Evolutionary conservation across 1,140 invertebrate species (phyloP).

Genomic region (Brachionus calyciflorus): DNA sequence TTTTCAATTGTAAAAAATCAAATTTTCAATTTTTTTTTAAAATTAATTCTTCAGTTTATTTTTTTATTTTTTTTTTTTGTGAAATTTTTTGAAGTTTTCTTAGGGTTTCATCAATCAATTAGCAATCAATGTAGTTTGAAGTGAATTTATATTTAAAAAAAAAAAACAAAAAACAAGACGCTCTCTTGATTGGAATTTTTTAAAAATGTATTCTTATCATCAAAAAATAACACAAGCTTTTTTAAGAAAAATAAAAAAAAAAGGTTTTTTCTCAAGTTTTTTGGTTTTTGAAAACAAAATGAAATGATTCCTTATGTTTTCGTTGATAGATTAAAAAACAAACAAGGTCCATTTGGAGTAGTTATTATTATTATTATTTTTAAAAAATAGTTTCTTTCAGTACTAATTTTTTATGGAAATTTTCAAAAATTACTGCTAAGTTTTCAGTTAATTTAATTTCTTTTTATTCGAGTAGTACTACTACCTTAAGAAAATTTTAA

Average conservation of each 20-base stretch:
- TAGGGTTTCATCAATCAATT: neutral
- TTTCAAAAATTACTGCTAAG: neutral
- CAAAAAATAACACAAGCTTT: too few relatives aligned
- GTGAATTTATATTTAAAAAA: neutral
- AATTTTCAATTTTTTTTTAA: neutral
- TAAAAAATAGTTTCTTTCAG: neutral
- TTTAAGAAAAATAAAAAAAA: too few relatives aligned
- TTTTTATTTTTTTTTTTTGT: too few relatives aligned
- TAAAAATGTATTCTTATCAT: constrained; percentile 18
- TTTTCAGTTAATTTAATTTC: constrained; percentile 29
- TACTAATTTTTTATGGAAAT: too few relatives aligned
- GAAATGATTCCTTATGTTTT: constrained; percentile 24
- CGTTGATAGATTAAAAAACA: neutral
- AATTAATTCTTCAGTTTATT: too few relatives aligned
- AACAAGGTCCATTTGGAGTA: constrained; percentile 10
- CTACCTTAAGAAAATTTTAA: too few relatives aligned
- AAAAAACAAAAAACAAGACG: neutral
- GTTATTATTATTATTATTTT: neutral
- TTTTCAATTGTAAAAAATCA: constrained; percentile 1
- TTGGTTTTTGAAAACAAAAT: neutral
- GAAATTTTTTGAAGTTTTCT: neutral
- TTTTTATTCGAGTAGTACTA: neutral
- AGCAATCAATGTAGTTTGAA: neutral
- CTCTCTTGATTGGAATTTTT: constrained; percentile 30
- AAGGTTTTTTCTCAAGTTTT: neutral